phyloP scores from a whole-genome alignment of 2,797 vertebrate species.

The Gallirallus australis region DNA sequence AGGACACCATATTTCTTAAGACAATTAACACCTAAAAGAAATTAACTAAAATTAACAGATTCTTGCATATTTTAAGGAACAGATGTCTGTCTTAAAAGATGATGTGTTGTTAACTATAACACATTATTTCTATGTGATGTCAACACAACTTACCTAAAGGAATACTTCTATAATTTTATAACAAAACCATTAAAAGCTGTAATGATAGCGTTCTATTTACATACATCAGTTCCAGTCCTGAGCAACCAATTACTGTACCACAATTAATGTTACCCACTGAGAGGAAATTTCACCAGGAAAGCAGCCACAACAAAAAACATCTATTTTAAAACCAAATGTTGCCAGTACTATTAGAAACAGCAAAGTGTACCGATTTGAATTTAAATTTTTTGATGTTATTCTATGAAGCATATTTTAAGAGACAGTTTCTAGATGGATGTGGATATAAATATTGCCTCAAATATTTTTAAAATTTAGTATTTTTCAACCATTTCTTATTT shows the following conservation, averaged over 20 bases:
- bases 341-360: neutral
- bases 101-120: rapidly evolving
- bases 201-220: neutral
- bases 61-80: neutral
- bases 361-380: neutral
- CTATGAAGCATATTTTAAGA: neutral
- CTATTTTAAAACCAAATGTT: neutral
- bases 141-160: neutral
- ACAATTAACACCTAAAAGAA: neutral
- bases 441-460: neutral
- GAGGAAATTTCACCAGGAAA: neutral
- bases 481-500: neutral
- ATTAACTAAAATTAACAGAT: neutral
- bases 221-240: neutral
- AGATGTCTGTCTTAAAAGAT: neutral
- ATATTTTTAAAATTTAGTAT: neutral
- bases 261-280: neutral
- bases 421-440: neutral
- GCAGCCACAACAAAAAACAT: neutral
- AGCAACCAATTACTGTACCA: neutral
- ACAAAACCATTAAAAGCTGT: neutral
- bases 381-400: neutral
- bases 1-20: neutral
- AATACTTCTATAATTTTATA: neutral
- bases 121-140: neutral